These are phyloP conservation scores for Emberiza fucata DNA, from an alignment of 2,113 vertebrate species.

Conservation along the genomic window DNA sequence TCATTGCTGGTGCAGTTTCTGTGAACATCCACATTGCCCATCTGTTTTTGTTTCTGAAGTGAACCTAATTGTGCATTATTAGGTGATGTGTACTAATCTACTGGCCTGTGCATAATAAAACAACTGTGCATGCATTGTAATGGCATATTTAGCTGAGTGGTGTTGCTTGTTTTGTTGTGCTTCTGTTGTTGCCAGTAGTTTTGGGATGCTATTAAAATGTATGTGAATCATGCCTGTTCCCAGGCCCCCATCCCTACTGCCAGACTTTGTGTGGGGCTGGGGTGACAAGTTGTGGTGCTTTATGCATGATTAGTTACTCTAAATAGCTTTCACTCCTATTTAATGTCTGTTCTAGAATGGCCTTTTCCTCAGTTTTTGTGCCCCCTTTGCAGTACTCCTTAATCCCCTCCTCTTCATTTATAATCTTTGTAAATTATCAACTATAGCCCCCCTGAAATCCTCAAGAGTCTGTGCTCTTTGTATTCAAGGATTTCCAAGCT, in stretches of 20 bases:
- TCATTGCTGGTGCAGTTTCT: not conserved
- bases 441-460: not conserved
- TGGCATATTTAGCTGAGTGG: not conserved
- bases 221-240: not conserved
- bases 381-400: not conserved
- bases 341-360: not conserved
- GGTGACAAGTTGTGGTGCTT: not conserved
- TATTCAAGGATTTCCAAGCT: not conserved
- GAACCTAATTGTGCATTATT: not conserved
- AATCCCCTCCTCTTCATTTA: not conserved
- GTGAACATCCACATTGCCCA: not conserved
- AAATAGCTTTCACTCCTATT: not conserved
- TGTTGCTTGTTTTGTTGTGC: slow-evolving; percentile 7
- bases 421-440: not conserved
- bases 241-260: not conserved
- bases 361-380: not conserved
- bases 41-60: not conserved
- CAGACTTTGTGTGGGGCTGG: not conserved
- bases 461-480: not conserved
- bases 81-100: not conserved
- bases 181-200: slow-evolving; percentile 2
- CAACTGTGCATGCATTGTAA: slow-evolving; percentile 42
- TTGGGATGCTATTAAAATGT: not conserved
- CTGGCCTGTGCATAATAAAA: slow-evolving; percentile 33
- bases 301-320: not conserved